Conservation (phyloP, 1,140 invertebrate genomes). For the Heliconius himera region DNA sequence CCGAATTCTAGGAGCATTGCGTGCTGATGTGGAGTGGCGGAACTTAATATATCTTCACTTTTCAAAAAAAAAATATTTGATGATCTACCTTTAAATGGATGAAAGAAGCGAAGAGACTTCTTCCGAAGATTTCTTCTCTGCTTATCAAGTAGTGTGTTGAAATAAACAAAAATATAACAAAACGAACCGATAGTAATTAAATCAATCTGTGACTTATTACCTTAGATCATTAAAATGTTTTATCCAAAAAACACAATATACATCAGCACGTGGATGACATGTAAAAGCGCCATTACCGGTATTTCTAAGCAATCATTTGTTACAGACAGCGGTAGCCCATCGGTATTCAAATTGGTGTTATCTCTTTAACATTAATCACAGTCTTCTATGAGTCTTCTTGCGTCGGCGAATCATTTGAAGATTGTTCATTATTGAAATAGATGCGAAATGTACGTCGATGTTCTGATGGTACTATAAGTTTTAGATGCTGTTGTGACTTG, state of each 20-base stretch:
- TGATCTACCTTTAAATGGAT: too few species aligned
- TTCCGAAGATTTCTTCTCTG: too few species aligned
- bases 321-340: constrained; percentile 47
- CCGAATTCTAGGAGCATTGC: too few species aligned
- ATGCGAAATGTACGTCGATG: neutral
- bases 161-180: neutral
- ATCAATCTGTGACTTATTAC: neutral
- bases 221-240: constrained; percentile 19
- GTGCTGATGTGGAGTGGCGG: too few species aligned
- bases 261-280: constrained; percentile 20
- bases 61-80: too few species aligned
- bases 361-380: constrained; percentile 45
- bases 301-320: constrained; percentile 42
- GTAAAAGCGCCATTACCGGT: constrained; percentile 39
- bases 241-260: constrained; percentile 22
- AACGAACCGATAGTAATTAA: neutral
- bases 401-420: constrained; percentile 19
- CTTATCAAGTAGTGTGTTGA: too few species aligned
- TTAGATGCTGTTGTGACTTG: neutral
- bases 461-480: neutral
- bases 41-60: too few species aligned
- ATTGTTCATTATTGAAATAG: constrained; percentile 19
- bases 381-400: constrained; percentile 42
- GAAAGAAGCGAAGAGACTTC: too few species aligned
- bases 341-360: constrained; percentile 46